These are phyloP conservation scores for Scarus forsteni DNA, from an alignment of 2,797 vertebrate species.

Conservation along the genomic window DNA sequence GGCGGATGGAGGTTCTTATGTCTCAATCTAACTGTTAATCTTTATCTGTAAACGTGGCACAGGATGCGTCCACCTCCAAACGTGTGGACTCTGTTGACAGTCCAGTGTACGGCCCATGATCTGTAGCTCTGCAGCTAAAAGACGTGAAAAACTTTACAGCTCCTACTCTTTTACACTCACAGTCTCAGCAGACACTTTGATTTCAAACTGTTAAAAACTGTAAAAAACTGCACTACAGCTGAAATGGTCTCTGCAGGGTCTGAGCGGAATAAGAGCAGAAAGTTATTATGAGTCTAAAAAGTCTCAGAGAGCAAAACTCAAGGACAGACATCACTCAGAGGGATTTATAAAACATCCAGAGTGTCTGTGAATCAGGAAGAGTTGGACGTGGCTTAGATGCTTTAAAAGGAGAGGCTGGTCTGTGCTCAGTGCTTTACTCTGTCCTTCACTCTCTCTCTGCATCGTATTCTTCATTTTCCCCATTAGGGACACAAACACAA, in stretches of 20 bases:
- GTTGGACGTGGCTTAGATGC: background rate
- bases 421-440: slow-evolving; percentile 22
- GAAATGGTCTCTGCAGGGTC: background rate
- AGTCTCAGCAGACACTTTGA: no score
- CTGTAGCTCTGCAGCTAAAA: no score
- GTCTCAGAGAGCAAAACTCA: slow-evolving; percentile 5
- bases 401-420: slow-evolving; percentile 17
- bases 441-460: background rate
- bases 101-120: no score
- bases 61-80: no score
- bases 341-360: background rate
- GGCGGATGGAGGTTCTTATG: no score
- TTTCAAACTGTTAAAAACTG: no score
- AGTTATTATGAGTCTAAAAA: background rate
- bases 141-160: no score
- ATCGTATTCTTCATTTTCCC: background rate
- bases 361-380: slow-evolving; percentile 6
- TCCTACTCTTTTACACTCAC: no score
- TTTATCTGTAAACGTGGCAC: no score
- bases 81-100: no score
- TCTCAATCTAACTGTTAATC: no score
- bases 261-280: background rate
- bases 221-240: background rate
- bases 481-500: slow-evolving; percentile 1
- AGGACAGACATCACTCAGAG: slow-evolving; percentile 13